Percentiles rank a stretch among this genome's conserved stretches.
These are phyloP conservation scores for Siniperca chuatsi DNA, from an alignment of 2,113 vertebrate genomes.

Conservation along the genomic window DNA sequence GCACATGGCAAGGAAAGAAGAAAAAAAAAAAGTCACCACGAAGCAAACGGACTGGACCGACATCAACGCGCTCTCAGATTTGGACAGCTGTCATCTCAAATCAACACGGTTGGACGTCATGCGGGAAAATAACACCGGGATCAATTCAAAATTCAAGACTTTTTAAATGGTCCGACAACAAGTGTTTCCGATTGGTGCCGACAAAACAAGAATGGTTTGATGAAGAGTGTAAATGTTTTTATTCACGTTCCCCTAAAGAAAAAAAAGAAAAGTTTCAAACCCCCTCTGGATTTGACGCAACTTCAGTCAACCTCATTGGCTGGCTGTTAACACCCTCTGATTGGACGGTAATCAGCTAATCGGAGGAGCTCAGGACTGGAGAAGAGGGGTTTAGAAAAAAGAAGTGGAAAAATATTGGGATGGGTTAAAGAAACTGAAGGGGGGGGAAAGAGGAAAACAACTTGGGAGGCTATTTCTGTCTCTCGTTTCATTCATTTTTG, in stretches of 20 bases:
- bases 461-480: conserved; percentile 56
- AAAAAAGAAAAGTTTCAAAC: neutral
- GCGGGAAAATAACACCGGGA: neutral
- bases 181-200: conserved; percentile 1
- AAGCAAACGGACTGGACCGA: neutral
- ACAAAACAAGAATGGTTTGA: neutral
- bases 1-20: neutral
- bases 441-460: conserved; percentile 32
- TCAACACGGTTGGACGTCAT: neutral
- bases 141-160: neutral
- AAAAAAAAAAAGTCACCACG: too few species aligned
- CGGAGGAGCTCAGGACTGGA: conserved; percentile 51
- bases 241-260: neutral
- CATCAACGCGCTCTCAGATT: too few species aligned
- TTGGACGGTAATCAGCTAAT: conserved; percentile 48
- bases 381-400: conserved; percentile 17
- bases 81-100: neutral
- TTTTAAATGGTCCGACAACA: neutral
- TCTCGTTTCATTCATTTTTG: conserved; percentile 46
- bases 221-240: neutral
- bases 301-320: conserved; percentile 1
- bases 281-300: neutral
- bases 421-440: neutral
- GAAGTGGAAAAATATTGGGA: neutral
- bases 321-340: conserved; percentile 30